Conservation (phyloP, 2,797 vertebrate species). For the Mallotus villosus region DNA sequence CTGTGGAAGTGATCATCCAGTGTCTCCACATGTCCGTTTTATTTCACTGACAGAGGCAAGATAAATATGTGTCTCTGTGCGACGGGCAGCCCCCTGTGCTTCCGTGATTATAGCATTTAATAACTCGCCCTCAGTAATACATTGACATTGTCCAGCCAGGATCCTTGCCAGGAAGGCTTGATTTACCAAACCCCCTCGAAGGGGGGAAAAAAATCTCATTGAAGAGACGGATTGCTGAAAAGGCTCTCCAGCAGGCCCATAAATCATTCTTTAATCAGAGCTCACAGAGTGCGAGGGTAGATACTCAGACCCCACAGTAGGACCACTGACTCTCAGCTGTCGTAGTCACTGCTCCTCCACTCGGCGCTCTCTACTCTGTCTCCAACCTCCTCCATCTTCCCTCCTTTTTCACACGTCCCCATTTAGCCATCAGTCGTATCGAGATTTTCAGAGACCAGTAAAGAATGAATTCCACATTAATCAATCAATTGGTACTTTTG, state of each 20-base stretch:
- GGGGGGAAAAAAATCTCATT: slow-evolving; percentile 73
- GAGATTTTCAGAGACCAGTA: background rate
- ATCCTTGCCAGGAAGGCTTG: slow-evolving; percentile 73
- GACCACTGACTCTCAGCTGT: slow-evolving; percentile 69
- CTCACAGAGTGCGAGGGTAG: slow-evolving; percentile 68
- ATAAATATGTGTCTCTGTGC: slow-evolving; percentile 63
- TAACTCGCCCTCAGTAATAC: slow-evolving; percentile 68
- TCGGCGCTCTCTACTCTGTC: slow-evolving; percentile 40
- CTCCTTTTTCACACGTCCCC: slow-evolving; percentile 26
- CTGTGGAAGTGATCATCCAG: slow-evolving; percentile 61
- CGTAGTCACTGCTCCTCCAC: slow-evolving; percentile 53
- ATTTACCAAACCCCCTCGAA: slow-evolving; percentile 80
- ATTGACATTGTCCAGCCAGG: slow-evolving; percentile 76
- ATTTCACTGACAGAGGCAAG: slow-evolving; percentile 52
- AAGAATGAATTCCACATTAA: background rate
- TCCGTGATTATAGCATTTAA: slow-evolving; percentile 69
- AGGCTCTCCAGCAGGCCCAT: slow-evolving; percentile 73
- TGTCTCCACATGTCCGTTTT: slow-evolving; percentile 39
- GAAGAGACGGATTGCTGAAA: slow-evolving; percentile 80
- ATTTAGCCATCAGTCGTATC: background rate
- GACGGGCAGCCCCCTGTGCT: slow-evolving; percentile 43
- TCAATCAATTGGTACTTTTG: too few relatives aligned
- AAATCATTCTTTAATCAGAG: slow-evolving; percentile 89
- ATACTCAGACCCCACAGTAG: slow-evolving; percentile 70
- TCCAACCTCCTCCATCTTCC: slow-evolving; percentile 45